Base-by-base conservation (phyloP, 2,888 invertebrate genomes). In the Drosophila ustulata region DNA sequence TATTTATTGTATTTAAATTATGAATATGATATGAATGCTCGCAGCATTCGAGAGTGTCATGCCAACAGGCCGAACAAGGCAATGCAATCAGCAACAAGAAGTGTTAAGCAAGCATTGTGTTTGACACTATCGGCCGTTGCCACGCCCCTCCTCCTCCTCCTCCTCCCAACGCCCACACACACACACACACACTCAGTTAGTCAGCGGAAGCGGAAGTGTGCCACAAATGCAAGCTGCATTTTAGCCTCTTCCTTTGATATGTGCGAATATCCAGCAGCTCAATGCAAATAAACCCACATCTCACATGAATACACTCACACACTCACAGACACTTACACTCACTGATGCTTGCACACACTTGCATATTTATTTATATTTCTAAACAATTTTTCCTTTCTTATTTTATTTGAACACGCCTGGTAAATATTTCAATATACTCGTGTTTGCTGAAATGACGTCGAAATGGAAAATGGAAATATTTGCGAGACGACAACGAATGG, bases 31-130 rank as follows among this genome's bases (percentile, higher is more conserved):
- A 30, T 9, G 32, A 32, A 37, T n/a, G 5, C 37, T 34, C 13
- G 11, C 3, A 13, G 39, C 13, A 5, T 39, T 39, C 6, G 13
- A 41, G 72, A 75, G 80, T 83, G 69, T 64, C 64, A 67, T 71
- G 77, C 72, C 58, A 69, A 56, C 58, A 64, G 67, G 63, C 79
- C 84, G 84, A 87, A 83, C 88, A 83, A 79, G 79, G 66, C 68
- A 72, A 67, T 77, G 83, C 83, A 83, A 88, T 88, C 80, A 78
- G 69, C 78, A 66, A 64, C 75, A 79, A 85, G 71, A 77, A 83
- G 83, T 83, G 83, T 80, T 83, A 73, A 80, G 86, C 88, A 88
- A 88, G 88, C 75, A 82, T 88, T 88, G 85, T 88, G 88, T 51
- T 80, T 83, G 83, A 82, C 83, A 88, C 81, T 80, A 68, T 76